These are phyloP conservation scores for Trematomus loennbergii DNA, from an alignment of 2,113 vertebrate genomes.

Conservation along the genomic window DNA sequence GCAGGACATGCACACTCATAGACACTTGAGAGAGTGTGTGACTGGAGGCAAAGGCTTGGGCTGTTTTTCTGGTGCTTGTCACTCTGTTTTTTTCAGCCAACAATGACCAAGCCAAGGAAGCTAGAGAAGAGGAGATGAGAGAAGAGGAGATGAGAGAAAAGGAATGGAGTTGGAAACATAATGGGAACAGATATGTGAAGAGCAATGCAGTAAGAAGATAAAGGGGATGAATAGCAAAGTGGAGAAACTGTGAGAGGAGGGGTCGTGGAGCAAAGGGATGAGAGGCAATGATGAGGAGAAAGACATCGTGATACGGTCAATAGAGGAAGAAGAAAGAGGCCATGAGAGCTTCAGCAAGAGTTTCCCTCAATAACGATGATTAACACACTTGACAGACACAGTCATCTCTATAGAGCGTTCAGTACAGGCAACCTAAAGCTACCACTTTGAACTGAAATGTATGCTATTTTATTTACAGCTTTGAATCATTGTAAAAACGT, in stretches of 20 bases:
- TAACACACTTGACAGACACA: slow-evolving; percentile 18
- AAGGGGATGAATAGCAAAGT: slow-evolving; percentile 38
- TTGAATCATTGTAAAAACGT: slow-evolving; percentile 2
- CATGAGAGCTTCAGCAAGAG: slow-evolving; percentile 16
- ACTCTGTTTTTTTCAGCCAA: slow-evolving; percentile 29
- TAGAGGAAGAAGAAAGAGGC: slow-evolving; percentile 29
- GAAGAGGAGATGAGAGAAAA: background rate
- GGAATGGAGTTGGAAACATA: background rate
- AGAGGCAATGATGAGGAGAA: slow-evolving; percentile 21
- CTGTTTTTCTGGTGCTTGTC: slow-evolving; percentile 62
- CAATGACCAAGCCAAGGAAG: slow-evolving; percentile 41
- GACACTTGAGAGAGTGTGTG: slow-evolving; percentile 51
- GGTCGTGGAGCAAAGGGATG: slow-evolving; percentile 6
- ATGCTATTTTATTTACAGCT: slow-evolving; percentile 24
- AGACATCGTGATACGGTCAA: slow-evolving; percentile 16
- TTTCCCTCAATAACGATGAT: slow-evolving; percentile 31
- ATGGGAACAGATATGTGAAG: slow-evolving; percentile 9
- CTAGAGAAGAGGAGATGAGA: background rate
- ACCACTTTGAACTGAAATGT: slow-evolving; percentile 6
- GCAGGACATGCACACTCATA: slow-evolving; percentile 52
- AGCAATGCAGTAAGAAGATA: slow-evolving; percentile 24
- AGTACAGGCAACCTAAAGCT: slow-evolving; percentile 12
- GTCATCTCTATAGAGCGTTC: background rate
- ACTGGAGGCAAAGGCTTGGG: slow-evolving; percentile 56
- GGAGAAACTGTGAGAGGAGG: slow-evolving; percentile 27